Base-by-base conservation (phyloP, 2,113 vertebrate species). In the Sapayoa aenigma region DNA sequence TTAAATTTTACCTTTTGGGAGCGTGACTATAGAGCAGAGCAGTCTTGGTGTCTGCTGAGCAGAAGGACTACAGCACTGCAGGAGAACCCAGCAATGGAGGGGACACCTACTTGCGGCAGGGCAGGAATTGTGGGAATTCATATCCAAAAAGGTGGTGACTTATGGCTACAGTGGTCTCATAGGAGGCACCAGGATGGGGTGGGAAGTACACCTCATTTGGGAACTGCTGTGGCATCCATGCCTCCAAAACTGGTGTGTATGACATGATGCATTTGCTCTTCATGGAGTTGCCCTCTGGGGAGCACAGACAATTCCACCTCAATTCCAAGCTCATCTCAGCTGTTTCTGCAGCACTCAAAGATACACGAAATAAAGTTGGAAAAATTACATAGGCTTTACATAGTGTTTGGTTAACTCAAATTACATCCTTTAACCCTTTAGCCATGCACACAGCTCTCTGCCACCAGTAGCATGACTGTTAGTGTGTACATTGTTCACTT, bases 1-100 rank as follows among this genome's bases (percentile, higher is more conserved):
- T 47, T 20, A 77, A 9, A 65, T 60, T 44, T 56, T 33, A 60
- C 30, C 58, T 89, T 83, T 62, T 19, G n/a, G n/a, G n/a, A 92
- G n/a, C 5, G 24, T 0, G 5, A 41, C 22, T 2, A 2, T 1
- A 47, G 52, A 85, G 10, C 7, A 55, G 27, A 90, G 59, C 0
- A 2, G n/a, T 44, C 5, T 3, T 1, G 2, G 33, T 4, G 4
- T 52, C 50, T 77, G 37, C 69, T 87, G 69, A 78, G 69, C 47
- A 73, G 66, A 58, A 62, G 52, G 41, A 58, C 59, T 4, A 1
- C 0, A 1, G 52, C 69, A 19, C 68, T 68, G n/a, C 1, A 2
- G 72, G 23, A 76, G 19, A 20, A 65, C 56, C 39, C 50, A 65
- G 52, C 1, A 2, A 47, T 37, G n/a, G 49, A 73, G 30, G 37